Evolutionary conservation across 2,888 invertebrate genomes (phyloP).

Genomic region (Nephrotoma guestfalica): DNA sequence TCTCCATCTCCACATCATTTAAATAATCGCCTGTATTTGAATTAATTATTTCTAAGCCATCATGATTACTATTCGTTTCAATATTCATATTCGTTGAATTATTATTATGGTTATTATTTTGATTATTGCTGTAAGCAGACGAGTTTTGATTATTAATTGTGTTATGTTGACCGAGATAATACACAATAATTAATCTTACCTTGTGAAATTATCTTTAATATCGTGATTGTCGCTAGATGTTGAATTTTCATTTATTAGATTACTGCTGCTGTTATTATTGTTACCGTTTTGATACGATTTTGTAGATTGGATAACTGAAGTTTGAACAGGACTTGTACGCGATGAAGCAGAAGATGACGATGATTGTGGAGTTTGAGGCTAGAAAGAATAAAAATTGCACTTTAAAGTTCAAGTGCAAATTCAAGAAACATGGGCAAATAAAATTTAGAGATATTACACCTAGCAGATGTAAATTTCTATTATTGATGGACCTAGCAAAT

Average conservation of each 20-base stretch:
- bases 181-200: neutral
- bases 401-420: neutral
- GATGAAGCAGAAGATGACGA: conserved; percentile 17
- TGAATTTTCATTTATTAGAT: neutral
- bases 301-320: conserved; percentile 75
- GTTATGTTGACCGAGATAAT: neutral
- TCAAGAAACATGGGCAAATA: neutral
- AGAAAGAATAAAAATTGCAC: neutral
- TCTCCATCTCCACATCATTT: conserved; percentile 35
- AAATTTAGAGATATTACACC: neutral
- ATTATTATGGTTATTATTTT: conserved; percentile 16
- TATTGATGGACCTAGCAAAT: too few species aligned
- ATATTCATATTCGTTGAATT: conserved; percentile 15
- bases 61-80: conserved; percentile 10
- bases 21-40: conserved; percentile 20
- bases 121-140: conserved; percentile 1
- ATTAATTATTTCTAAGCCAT: conserved; percentile 12
- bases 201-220: conserved; percentile 31
- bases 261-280: conserved; percentile 15
- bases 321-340: conserved; percentile 40
- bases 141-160: neutral
- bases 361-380: conserved; percentile 15
- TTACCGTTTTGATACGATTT: conserved; percentile 31
- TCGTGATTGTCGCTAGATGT: conserved; percentile 42
- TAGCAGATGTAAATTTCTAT: neutral